These are phyloP conservation scores for Tinamus major DNA, from an alignment of 2,797 vertebrate species.

Conservation along the genomic window DNA sequence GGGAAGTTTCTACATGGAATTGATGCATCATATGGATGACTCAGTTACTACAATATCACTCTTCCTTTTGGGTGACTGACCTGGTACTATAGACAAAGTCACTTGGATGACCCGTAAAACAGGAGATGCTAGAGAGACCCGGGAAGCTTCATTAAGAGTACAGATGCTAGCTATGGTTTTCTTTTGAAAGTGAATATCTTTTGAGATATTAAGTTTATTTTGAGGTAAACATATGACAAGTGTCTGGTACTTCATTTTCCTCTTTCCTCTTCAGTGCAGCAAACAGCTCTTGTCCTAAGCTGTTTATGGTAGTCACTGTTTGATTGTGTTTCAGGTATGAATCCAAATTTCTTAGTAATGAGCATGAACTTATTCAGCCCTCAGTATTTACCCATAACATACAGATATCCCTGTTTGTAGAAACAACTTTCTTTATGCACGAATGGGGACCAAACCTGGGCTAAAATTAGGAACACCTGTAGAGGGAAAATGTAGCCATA, in stretches of 20 bases:
- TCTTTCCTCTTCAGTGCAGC: not conserved
- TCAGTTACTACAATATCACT: not conserved
- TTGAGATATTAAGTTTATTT: not conserved
- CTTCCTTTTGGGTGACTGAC: not conserved
- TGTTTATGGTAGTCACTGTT: not conserved
- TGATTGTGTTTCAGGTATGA: not conserved
- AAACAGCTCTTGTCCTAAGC: not conserved
- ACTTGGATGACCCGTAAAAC: not conserved
- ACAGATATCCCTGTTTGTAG: not conserved
- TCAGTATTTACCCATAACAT: not conserved
- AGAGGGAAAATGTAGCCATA: not conserved
- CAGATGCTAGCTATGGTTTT: not conserved
- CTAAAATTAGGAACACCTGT: not conserved
- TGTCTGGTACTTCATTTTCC: not conserved
- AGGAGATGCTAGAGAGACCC: not conserved
- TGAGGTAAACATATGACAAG: not conserved
- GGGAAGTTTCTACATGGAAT: conserved; percentile 18
- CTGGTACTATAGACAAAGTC: not conserved
- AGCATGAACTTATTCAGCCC: not conserved
- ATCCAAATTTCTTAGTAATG: not conserved
- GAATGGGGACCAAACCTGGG: not conserved
- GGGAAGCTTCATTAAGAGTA: not conserved
- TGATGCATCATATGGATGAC: not conserved
- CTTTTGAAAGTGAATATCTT: not conserved
- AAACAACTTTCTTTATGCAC: not conserved